Evolutionary conservation across 1,140 invertebrate species (phyloP), one percentile per base, ranked within the genome.

Genomic region (Dreissena rostriformis): DNA sequence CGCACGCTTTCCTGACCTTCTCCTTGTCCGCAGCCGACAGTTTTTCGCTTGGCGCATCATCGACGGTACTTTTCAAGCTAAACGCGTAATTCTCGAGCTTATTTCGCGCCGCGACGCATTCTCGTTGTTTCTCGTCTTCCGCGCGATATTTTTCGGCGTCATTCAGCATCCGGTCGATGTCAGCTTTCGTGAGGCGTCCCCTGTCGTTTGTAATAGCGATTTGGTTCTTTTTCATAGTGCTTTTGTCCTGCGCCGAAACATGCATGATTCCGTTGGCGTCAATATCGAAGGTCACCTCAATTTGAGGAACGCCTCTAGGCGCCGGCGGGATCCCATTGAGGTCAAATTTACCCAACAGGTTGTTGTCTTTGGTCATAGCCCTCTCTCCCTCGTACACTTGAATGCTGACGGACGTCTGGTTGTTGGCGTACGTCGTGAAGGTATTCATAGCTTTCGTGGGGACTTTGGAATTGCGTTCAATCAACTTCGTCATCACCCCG

Each of bases 321-420:
- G 97, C 97, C 12, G 98, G 97, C 49, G 97, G 97, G 88, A 98
- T 98, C 63, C 97, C 97, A 79, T 96, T 97, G 19, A 99, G 95
- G 90, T 98, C 97, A 93, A 99, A 98, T 92, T 97, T 97, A 75
- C 97, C 98, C 66, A 98, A 95, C 1, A 98, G 93, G 91, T 98
- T 97, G 87, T 95, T 95, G 89, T 95, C 95, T 88, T 95, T 95
- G 55, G 95, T 95, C 95, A 95, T 95, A 19, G 95, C 93, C 26
- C 95, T 89, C 88, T 95, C 95, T 15, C 95, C 95, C 89, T 95
- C 95, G 87, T 88, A 95, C 10, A 95, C 94, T 92, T 98, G 96
- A 91, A 98, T 85, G 61, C 49, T 65, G 1, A 97, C 97, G 57
- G 95, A 96, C n/a, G 96, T 95, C 93, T 98, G 96, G 89, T 96